Evolutionary conservation across 2,113 vertebrate genomes (phyloP).

Genomic region (Apus apus): DNA sequence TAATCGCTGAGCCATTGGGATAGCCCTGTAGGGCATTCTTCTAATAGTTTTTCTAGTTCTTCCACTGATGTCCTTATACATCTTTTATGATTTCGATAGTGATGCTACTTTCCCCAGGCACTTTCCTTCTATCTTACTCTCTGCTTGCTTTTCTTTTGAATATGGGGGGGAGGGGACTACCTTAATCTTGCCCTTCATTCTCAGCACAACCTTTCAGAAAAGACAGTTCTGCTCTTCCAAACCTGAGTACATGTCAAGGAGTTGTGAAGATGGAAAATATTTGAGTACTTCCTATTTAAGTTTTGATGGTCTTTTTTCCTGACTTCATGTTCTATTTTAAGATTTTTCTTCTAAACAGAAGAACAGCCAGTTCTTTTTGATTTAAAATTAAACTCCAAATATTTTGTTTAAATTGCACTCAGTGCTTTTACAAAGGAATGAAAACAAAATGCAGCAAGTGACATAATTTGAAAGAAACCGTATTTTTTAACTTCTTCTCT

Average conservation of each 20-base stretch:
- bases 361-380: slow-evolving; percentile 7
- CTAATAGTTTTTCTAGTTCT: slow-evolving; percentile 61
- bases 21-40: slow-evolving; percentile 45
- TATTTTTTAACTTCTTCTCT: slow-evolving; percentile 36
- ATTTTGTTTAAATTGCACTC: slow-evolving; percentile 35
- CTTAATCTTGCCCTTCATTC: slow-evolving; percentile 26
- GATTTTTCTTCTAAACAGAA: neutral
- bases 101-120: slow-evolving; percentile 61
- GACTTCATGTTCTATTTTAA: neutral
- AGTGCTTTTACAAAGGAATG: slow-evolving; percentile 30
- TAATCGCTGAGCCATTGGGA: slow-evolving; percentile 40
- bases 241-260: neutral
- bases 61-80: slow-evolving; percentile 67
- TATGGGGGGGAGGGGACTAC: neutral
- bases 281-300: neutral
- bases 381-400: slow-evolving; percentile 54
- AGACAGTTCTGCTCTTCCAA: neutral
- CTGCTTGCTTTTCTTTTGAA: slow-evolving; percentile 22
- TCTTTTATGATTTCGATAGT: slow-evolving; percentile 63
- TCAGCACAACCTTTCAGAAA: neutral
- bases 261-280: slow-evolving; percentile 8
- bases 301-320: neutral
- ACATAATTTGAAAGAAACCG: slow-evolving; percentile 34
- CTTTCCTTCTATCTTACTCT: slow-evolving; percentile 42
- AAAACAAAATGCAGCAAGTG: slow-evolving; percentile 53